Evolutionary conservation across 2,888 invertebrate species (phyloP), one percentile per base, ranked within the genome.

Genomic region (Strigamia transsilvanica): DNA sequence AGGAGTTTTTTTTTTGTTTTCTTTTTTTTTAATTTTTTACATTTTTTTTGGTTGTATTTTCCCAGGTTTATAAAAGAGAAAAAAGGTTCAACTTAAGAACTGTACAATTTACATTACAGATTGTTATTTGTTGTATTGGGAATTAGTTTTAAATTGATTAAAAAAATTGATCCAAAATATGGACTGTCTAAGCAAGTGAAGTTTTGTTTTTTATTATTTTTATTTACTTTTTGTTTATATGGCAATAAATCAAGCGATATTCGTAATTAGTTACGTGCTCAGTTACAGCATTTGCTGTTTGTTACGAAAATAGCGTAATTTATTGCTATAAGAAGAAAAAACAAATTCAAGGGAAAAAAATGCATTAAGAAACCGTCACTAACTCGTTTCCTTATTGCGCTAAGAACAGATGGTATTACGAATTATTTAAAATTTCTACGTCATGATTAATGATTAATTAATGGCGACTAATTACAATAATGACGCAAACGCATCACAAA

Each of bases 111-210:
- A 73, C 27, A 10, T 73, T 18, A 61, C 61, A 46, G 46, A n/a
- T 32, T 73, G 32, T 73, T 73, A 73, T 73, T 73, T 73, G 73
- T 73, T 73, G 73, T 73, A 73, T 32, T 73, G 73, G 73, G 32
- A 73, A 73, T n/a, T 32, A 32, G 27, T 73, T 73, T 32, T 73
- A 15, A 32, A 73, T 73, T 73, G 73, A 73, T 32, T 73, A 73
- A 73, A 73, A 73, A 27, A n/a, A 51, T 51, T 15, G 73, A 73
- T 73, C 32, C 73, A 15, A 73, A 73, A 73, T 73, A n/a, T 73
- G 73, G 15, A 73, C 12, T 27, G n/a, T 27, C 6, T 21, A 12
- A 66, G 27, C 27, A 66, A 21, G 18, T 66, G 21, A 66, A n/a
- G 13, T 66, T 66, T 15, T 66, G 23, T 23, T 5, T 9, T 9